phyloP scores from a whole-genome alignment of 2,888 invertebrate genomes.

The Tanytarsus gracilentus region DNA sequence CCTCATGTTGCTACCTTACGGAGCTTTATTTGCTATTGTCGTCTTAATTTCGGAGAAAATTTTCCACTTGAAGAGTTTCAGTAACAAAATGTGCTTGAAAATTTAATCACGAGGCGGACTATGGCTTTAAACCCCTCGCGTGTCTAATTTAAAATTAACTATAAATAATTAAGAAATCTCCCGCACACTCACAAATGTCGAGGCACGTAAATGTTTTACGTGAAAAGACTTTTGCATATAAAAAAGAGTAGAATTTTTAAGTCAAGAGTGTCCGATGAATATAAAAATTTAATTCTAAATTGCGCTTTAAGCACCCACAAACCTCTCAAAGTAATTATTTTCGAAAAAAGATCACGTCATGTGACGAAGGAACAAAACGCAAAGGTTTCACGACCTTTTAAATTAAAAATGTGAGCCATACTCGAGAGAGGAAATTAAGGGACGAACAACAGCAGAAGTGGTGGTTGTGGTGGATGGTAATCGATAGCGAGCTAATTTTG shows the following conservation, averaged over 20 bases:
- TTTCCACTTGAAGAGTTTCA: background rate
- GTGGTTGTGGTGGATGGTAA: too few species aligned
- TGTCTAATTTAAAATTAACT: background rate
- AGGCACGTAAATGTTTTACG: slow-evolving; percentile 10
- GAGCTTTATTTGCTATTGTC: slow-evolving; percentile 1
- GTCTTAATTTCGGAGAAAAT: slow-evolving; percentile 4
- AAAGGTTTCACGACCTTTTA: background rate
- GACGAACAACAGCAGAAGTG: too few species aligned
- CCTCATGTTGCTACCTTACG: slow-evolving; percentile 10
- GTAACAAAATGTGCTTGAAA: background rate
- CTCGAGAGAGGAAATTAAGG: background rate
- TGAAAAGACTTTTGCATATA: too few species aligned
- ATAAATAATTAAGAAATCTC: background rate
- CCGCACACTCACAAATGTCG: background rate
- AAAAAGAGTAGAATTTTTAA: too few species aligned
- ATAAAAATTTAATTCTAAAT: too few species aligned
- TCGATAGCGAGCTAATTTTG: too few species aligned
- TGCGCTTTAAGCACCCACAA: too few species aligned
- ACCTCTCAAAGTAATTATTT: too few species aligned
- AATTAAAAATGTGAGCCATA: background rate
- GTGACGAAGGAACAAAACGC: too few species aligned
- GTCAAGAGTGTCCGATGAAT: too few species aligned
- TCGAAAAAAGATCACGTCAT: too few species aligned
- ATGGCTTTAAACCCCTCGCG: background rate
- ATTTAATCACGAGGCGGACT: background rate